phyloP scores from a whole-genome alignment of 2,888 invertebrate genomes.

The Lepas anatifera region DNA sequence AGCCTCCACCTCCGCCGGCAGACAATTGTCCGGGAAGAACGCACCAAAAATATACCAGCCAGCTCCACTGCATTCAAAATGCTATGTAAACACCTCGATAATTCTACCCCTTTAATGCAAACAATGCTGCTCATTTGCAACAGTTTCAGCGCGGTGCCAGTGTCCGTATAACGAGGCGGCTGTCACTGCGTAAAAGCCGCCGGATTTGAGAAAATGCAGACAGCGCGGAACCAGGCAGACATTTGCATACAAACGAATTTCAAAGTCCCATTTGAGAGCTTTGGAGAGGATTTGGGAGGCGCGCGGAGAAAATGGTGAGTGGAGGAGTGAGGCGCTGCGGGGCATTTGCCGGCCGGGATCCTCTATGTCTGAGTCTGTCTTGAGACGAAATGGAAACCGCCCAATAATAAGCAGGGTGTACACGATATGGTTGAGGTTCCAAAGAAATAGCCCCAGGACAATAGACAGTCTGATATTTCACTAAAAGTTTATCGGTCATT shows the following conservation, averaged over 20 bases:
- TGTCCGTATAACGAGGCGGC: not conserved
- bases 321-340: not conserved
- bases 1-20: not conserved
- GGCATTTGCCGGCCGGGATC: no score
- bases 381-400: no score
- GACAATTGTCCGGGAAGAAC: not conserved
- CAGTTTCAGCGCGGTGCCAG: not conserved
- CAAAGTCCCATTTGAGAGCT: slow-evolving; percentile 12
- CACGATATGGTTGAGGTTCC: no score
- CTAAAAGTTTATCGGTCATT: no score
- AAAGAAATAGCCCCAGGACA: no score
- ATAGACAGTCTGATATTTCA: no score
- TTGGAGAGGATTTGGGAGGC: not conserved
- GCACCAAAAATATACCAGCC: not conserved
- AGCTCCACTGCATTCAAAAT: slow-evolving; percentile 3
- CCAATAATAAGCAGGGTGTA: no score
- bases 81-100: slow-evolving; percentile 1
- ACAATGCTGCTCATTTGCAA: not conserved
- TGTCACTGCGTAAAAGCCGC: not conserved
- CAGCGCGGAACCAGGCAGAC: not conserved
- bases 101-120: not conserved
- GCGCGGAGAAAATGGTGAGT: not conserved
- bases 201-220: slow-evolving; percentile 11
- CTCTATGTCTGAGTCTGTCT: no score
- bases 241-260: slow-evolving; percentile 10